Evolutionary conservation across 2,888 invertebrate genomes (phyloP), one percentile per base, ranked within the genome.

Genomic region (Serrognathus titanus): DNA sequence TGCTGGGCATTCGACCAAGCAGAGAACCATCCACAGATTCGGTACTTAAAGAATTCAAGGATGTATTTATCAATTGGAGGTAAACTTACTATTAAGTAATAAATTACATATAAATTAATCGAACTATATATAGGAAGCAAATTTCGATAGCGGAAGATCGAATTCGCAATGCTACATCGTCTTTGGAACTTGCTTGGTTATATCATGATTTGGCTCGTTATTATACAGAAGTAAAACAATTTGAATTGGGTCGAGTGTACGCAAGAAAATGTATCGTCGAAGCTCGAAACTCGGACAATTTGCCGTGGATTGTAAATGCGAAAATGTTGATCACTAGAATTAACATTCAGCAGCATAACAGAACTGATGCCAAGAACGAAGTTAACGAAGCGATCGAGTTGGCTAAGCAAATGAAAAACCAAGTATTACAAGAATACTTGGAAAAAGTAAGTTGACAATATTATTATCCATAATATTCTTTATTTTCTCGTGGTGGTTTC

Each of bases 181-280:
- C 75, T 0, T 66, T 77, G n/a, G 81, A 82, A 67, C 66, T 79
- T 3, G 71, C 77, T 10, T 78, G 80, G 80, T 59, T 81, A 24
- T 80, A 76, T 59, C 79, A 81, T 60, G 81, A 82, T 61, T 66
- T 81, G 9, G 71, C 76, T 6, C 73, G 77, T 56, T 75, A 75
- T 55, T 69, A 77, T 54, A 67, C 75, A 4, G 76, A 79, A 55
- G 63, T 74, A 1, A 73, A 72, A 39, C 75, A 78, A 40, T 76
- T 67, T 63, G 81, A 81, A 51, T 52, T 81, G 13, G 78, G 79
- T 0, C 69, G 78, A 61, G 71, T 76, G 4, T 78, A 76, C 56
- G 71, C 73, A 1, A 67, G 71, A 41, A 75, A 75, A 63, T 75
- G 76, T 51, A 70, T 75, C 0, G 75, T 74, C 39, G 69, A 75